Base-by-base conservation (phyloP, 1,140 invertebrate genomes). In the Grapholita molesta region DNA sequence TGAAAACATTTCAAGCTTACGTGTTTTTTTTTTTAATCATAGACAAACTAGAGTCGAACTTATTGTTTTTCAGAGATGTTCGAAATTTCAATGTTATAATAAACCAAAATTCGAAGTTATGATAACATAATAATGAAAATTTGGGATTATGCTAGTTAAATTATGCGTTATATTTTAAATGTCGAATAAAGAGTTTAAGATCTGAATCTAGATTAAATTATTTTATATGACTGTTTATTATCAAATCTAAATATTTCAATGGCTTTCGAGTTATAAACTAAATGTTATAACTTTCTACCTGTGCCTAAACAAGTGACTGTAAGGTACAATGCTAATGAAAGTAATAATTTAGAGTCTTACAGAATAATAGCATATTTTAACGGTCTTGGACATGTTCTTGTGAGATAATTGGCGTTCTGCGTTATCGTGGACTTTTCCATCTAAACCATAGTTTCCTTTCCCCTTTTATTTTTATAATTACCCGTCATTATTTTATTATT, bases 391-490 rank as follows among this genome's bases (percentile, higher is more conserved):
- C 9, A 11, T 35, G 33, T 35, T 35, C 5, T 35, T 8, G 5
- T 48, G 42, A 48, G 42, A 48, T 48, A 48, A 48, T 48, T 48
- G n/a, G 42, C 6, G 42, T 48, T 21, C 35, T 5, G 15, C 2
- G 42, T 48, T 48, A 48, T 48, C 42, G 42, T 9, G 0, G 42
- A 12, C 8, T 21, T 48, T 48, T 48, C 18, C 42, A 48, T 48
- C 42, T 48, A 3, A 48, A 21, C 42, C 42, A 48, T 48, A 48
- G 42, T 55, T 55, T 25, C 24, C 28, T 61, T 57, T 57, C 53
- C 12, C 52, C 23, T 61, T 61, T 61, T 61, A 61, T 61, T 61
- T 28, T 28, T 61, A 61, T 61, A 61, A 61, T 61, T 61, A 61
- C 6, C n/a, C 6, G 55, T 28, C 24, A 61, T 61, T 61, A 61